phyloP scores from a whole-genome alignment of 2,888 invertebrate species.

The Phragmatobia fuliginosa region DNA sequence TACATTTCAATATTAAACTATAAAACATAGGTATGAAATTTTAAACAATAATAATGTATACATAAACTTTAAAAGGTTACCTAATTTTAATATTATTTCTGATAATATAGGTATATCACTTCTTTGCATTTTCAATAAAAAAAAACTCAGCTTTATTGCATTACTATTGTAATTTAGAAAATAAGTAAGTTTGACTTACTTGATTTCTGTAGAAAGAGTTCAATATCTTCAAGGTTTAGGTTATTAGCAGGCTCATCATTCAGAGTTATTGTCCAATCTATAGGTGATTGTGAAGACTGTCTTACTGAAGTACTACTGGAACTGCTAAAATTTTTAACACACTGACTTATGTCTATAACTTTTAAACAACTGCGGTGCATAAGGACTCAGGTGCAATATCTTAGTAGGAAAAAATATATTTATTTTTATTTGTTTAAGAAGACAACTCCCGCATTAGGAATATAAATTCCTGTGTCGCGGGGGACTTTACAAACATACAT shows the following conservation, averaged over 20 bases:
- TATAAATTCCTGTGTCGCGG: too few relatives aligned
- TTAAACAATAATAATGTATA: too few relatives aligned
- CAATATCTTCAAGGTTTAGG: constrained; percentile 78
- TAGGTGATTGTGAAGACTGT: constrained; percentile 74
- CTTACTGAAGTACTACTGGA: constrained; percentile 67
- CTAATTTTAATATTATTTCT: too few relatives aligned
- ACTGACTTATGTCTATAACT: background rate
- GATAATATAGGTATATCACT: too few relatives aligned
- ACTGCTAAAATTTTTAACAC: constrained; percentile 40
- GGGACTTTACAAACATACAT: too few relatives aligned
- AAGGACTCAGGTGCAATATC: too few relatives aligned
- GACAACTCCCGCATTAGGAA: too few relatives aligned
- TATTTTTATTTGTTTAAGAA: too few relatives aligned
- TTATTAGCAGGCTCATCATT: constrained; percentile 71
- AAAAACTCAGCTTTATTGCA: background rate
- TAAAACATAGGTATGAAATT: background rate
- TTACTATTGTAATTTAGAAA: background rate
- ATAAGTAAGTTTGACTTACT: constrained; percentile 52
- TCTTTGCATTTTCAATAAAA: background rate
- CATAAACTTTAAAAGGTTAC: too few relatives aligned
- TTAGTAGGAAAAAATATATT: too few relatives aligned
- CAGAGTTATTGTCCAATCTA: constrained; percentile 70
- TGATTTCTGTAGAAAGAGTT: constrained; percentile 76
- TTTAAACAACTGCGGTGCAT: too few relatives aligned
- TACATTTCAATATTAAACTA: background rate